Conservation (phyloP, 2,888 invertebrate species). For the Tenthredo amoena region DNA sequence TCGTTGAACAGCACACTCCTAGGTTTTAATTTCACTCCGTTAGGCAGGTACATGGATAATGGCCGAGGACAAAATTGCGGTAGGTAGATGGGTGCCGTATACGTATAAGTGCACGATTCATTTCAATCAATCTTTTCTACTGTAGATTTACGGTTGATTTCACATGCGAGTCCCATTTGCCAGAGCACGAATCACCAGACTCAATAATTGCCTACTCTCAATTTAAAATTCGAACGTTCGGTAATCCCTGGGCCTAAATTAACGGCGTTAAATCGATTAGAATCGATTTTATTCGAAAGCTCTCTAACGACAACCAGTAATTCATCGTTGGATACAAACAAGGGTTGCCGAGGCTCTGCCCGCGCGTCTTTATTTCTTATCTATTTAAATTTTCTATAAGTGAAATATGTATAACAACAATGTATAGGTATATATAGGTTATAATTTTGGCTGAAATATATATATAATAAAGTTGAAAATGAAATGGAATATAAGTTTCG, state of each 20-base stretch:
- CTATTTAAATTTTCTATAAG: not conserved
- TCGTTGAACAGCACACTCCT: not conserved
- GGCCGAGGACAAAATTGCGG: conserved; percentile 36
- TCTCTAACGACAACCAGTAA: not conserved
- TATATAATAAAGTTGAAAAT: not conserved
- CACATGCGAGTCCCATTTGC: conserved; percentile 33
- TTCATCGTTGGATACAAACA: not conserved
- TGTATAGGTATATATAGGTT: too few species aligned
- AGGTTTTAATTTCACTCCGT: conserved; percentile 20
- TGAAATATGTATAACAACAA: too few species aligned
- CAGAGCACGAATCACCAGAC: conserved; percentile 35
- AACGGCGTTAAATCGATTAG: conserved; percentile 19
- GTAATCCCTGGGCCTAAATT: conserved; percentile 33
- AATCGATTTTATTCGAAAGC: not conserved
- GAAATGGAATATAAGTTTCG: not conserved
- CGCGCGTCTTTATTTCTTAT: not conserved
- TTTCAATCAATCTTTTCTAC: conserved; percentile 31
- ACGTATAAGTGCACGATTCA: conserved; percentile 3
- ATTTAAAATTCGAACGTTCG: conserved; percentile 37
- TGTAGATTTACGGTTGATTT: conserved; percentile 24
- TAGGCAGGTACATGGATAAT: conserved; percentile 11
- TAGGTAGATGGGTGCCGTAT: not conserved
- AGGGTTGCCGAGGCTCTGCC: not conserved
- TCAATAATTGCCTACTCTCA: conserved; percentile 26
- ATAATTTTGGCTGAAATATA: too few species aligned